Conservation (phyloP, 2,113 vertebrate genomes). For the Calyptommatus sinebrachiatus region DNA sequence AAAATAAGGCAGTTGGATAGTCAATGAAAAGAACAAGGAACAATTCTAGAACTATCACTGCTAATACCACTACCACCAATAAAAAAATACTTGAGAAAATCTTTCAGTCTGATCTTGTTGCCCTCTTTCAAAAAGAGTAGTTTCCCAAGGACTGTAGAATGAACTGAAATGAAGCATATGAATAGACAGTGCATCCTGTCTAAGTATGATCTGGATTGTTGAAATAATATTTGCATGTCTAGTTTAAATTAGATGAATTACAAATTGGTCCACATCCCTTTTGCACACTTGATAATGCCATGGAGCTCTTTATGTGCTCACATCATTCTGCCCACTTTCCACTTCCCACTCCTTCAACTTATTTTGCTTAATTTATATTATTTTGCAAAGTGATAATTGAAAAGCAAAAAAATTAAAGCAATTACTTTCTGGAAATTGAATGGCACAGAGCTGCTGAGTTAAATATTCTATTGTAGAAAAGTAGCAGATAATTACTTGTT, state of each 20-base stretch:
- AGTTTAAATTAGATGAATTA: neutral
- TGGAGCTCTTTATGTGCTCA: neutral
- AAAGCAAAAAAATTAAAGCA: neutral
- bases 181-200: neutral
- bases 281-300: neutral
- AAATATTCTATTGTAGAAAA: neutral
- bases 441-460: neutral
- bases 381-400: neutral
- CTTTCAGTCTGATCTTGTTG: neutral
- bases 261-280: neutral
- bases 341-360: no score
- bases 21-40: neutral
- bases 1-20: neutral
- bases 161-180: neutral
- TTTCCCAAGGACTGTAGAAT: neutral
- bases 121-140: neutral
- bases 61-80: no score
- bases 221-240: neutral
- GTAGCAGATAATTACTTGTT: no score
- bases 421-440: neutral
- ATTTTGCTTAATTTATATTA: neutral
- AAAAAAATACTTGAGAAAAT: neutral
- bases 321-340: neutral
- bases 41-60: no score
- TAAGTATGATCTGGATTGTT: neutral